Base-by-base conservation (phyloP, 2,113 vertebrate genomes). In the Pholis gunnellus region DNA sequence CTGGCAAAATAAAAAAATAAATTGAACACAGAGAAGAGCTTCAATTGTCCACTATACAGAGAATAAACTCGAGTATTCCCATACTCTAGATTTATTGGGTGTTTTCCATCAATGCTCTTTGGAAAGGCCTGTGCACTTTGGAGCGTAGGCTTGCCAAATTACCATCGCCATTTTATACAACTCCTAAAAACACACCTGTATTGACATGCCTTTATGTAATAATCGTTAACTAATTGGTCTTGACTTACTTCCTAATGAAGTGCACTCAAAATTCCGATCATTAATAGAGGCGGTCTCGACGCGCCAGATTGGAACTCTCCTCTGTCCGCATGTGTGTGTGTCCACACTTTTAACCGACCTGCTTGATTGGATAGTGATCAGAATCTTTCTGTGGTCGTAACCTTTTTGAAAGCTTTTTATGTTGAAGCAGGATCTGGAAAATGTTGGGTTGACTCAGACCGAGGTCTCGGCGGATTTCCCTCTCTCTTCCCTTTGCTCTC, bases 31-130 rank as follows among this genome's bases (percentile, higher is more conserved):
- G 5, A 75, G 27, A 54, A 20, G 27, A 66, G 68, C 17, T 42
- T 48, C 2, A 9, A 31, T 13, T 73, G 61, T 74, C 25, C 1
- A 57, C 44, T 36, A 29, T n/a, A 61, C 40, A 15, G 27, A 48
- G 40, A 40, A 73, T 44, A 66, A 56, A 60, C 73, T 52, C 9
- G 40, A 14, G 68, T 54, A 74, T 59, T 73, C 79, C 40, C 38
- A 72, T 64, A 74, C 40, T 25, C 50, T 14, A 29, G 20, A 81
- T 66, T 22, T 48, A 74, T 73, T 76, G 64, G 75, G 7, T 63
- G 25, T 66, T 67, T 86, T 54, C 75, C 72, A 72, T 68, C 46
- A 75, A 36, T 52, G 36, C 64, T 72, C 48, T 82, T 80, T 84
- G 57, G n/a, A 78, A 46, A 54, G 50, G 25, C 38, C 31, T 50